phyloP scores from a whole-genome alignment of 2,113 vertebrate species.

The Platanista minor region DNA sequence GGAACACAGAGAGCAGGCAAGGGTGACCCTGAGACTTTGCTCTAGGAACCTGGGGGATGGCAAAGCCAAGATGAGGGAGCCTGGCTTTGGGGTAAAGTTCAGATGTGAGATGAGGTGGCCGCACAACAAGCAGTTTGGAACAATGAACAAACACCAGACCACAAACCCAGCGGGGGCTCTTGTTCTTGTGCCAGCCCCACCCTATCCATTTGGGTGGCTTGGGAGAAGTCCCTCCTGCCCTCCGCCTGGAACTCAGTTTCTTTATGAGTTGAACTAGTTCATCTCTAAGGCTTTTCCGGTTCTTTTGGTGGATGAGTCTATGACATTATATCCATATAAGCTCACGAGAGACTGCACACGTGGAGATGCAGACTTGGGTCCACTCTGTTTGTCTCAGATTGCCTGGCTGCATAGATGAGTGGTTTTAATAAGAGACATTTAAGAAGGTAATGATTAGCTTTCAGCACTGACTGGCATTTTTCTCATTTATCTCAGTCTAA shows the following conservation, averaged over 20 bases:
- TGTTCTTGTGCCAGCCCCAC: not conserved
- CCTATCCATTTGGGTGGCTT: not conserved
- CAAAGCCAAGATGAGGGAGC: fast-evolving
- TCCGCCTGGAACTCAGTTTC: not conserved
- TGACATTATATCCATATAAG: not conserved
- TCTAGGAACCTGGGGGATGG: not conserved
- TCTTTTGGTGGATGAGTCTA: not conserved
- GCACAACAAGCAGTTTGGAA: not conserved
- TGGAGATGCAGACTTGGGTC: not conserved
- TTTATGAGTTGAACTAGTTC: not conserved
- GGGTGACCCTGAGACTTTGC: not conserved
- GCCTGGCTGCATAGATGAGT: not conserved
- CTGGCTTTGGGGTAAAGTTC: not conserved
- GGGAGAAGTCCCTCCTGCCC: not conserved
- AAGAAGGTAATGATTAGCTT: slow-evolving; percentile 19
- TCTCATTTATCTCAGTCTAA: not conserved
- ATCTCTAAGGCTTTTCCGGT: not conserved
- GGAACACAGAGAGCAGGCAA: not conserved
- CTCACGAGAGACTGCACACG: not conserved
- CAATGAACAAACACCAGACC: not conserved
- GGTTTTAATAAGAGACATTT: slow-evolving; percentile 14
- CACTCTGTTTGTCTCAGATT: not conserved
- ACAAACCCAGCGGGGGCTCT: not conserved
- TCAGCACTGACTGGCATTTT: not conserved
- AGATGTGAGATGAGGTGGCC: not conserved